These are phyloP conservation scores for Psilanteris sp. DNA, from an alignment of 1,140 invertebrate species.

Conservation along the genomic window DNA sequence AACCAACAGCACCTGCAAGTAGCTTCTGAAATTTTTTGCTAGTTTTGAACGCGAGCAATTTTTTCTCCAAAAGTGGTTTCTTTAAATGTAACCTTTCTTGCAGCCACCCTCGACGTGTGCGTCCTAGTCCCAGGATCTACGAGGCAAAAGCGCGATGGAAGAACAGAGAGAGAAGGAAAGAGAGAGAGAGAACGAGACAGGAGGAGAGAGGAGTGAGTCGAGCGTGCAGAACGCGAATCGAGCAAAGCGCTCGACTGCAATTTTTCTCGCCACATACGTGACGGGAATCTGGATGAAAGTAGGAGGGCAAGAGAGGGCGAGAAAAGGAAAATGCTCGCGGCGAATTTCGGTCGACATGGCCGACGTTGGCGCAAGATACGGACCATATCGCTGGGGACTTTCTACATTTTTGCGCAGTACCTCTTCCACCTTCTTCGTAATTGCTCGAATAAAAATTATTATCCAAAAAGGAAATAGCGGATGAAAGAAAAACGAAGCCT, in stretches of 20 bases:
- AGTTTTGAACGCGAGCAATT: slow-evolving; percentile 45
- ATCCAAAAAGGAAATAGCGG: background rate
- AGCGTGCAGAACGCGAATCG: slow-evolving; percentile 79
- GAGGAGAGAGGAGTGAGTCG: slow-evolving; percentile 65
- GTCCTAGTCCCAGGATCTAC: slow-evolving; percentile 57
- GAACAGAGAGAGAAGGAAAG: slow-evolving; percentile 19
- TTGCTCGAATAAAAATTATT: slow-evolving; percentile 49
- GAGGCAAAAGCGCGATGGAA: slow-evolving; percentile 43
- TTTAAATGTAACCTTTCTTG: slow-evolving; percentile 56
- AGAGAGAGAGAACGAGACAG: too few relatives aligned
- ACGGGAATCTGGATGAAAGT: slow-evolving; percentile 77
- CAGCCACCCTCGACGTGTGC: slow-evolving; percentile 40
- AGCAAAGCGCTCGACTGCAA: slow-evolving; percentile 80
- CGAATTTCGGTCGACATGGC: slow-evolving; percentile 64
- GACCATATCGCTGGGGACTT: slow-evolving; percentile 56
- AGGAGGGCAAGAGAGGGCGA: slow-evolving; percentile 53
- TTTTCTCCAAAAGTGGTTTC: slow-evolving; percentile 57
- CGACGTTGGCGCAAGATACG: slow-evolving; percentile 54
- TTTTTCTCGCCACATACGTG: slow-evolving; percentile 81
- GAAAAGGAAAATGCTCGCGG: slow-evolving; percentile 62
- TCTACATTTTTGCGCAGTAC: slow-evolving; percentile 53
- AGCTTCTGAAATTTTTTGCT: slow-evolving; percentile 11
- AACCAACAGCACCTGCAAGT: background rate
- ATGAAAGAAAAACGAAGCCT: background rate
- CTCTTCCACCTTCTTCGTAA: slow-evolving; percentile 32